phyloP scores from a whole-genome alignment of 92 coral and sea anemone species.

The Siderastrea radians region DNA sequence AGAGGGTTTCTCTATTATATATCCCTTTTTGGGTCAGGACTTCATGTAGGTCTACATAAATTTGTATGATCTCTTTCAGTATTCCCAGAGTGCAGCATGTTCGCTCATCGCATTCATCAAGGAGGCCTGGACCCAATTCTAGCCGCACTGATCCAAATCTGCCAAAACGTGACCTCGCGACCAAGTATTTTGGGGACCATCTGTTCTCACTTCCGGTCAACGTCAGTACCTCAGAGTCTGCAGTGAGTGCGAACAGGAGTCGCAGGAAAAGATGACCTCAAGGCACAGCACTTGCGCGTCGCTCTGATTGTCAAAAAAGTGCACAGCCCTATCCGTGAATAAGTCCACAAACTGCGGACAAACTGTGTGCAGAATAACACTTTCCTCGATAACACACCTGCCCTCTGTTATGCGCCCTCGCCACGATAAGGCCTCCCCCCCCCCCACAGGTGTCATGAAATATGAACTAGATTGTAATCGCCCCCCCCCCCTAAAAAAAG shows the following conservation, averaged over 20 bases:
- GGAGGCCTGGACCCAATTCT: conserved; percentile 33
- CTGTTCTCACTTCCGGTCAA: conserved; percentile 83
- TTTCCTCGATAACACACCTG: too few relatives aligned
- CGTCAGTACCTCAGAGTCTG: conserved; percentile 7
- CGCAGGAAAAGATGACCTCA: conserved; percentile 35
- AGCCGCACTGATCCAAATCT: conserved; percentile 13
- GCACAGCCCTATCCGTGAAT: too few relatives aligned
- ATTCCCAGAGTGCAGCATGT: conserved; percentile 13
- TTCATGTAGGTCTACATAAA: neutral
- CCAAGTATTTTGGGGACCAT: conserved; percentile 97
- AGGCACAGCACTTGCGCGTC: neutral
- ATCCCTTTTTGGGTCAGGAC: too few relatives aligned
- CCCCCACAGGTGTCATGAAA: too few relatives aligned
- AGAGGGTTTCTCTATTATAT: too few relatives aligned
- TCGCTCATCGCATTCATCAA: conserved; percentile 42
- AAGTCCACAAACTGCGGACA: too few relatives aligned
- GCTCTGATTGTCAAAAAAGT: neutral
- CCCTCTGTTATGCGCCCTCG: too few relatives aligned
- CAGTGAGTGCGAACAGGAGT: conserved; percentile 1
- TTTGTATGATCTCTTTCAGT: conserved; percentile 4
- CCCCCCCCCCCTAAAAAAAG: too few relatives aligned
- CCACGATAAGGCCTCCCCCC: too few relatives aligned
- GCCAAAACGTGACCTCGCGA: conserved; percentile 90
- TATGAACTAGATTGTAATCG: too few relatives aligned
- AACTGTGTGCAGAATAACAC: too few relatives aligned